A percentile compares a stretch with the other conserved stretches of the same genome.
Conservation (phyloP, 2,113 vertebrate species). For the Nycticebus coucang region DNA sequence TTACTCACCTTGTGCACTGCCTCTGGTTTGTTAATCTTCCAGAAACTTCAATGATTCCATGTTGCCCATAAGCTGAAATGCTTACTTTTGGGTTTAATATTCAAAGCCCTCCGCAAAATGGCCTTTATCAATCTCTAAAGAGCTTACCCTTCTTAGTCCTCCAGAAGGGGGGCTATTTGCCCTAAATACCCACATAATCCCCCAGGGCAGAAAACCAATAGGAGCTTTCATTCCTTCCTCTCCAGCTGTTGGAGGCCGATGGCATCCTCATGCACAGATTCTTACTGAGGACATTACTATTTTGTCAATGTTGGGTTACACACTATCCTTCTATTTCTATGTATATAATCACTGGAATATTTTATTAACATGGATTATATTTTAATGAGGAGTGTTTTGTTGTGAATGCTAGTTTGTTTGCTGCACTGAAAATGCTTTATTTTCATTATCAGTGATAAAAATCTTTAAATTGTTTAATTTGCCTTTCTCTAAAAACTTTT, state of each 20-base stretch:
- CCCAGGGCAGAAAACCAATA: background rate
- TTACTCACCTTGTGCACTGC: background rate
- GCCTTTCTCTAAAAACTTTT: background rate
- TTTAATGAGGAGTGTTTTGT: background rate
- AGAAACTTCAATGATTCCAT: background rate
- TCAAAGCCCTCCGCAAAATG: background rate
- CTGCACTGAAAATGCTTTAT: background rate
- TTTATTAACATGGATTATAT: background rate
- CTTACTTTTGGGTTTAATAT: background rate
- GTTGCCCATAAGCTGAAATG: background rate
- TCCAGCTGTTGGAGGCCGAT: fast-evolving
- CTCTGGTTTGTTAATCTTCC: background rate
- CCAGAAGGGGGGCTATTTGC: background rate
- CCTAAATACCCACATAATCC: background rate
- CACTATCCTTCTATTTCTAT: background rate
- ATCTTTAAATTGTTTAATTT: background rate
- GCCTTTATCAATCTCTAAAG: background rate
- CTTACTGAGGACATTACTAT: background rate
- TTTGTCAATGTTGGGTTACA: fast-evolving
- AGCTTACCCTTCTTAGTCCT: background rate
- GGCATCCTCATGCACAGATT: background rate
- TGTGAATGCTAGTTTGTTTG: background rate
- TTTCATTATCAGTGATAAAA: background rate
- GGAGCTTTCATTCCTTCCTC: background rate
- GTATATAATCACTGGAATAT: background rate